Base-by-base conservation (phyloP, 2,113 vertebrate genomes). In the Platanista minor region DNA sequence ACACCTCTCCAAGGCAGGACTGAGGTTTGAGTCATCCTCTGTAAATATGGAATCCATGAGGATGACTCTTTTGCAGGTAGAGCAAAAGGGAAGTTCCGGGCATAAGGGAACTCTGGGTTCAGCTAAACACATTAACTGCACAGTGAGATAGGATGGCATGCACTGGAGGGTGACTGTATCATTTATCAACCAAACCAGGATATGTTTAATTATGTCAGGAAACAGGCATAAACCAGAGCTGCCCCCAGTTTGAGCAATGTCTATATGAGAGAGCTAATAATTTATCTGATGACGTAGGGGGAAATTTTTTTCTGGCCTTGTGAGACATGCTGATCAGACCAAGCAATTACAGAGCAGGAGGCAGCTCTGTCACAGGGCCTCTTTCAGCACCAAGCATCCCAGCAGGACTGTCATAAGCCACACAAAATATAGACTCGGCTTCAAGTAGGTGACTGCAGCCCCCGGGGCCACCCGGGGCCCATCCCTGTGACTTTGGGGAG, bases 201-300 rank as follows among this genome's bases (percentile, higher is more conserved):
- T 36, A 43, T 3, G 33, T 36, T 82, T 52, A 8, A n/a, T 72
- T 59, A 77, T 7, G 43, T 11, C 36, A 90, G 29, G 5, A n/a
- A 36, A 66, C 17, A n/a, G 21, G 59, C 43, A 31, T 10, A 54
- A 83, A 8, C 11, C 20, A 18, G 57, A 43, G 36, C 86, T 43
- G n/a, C 13, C 49, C 21, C 11, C n/a, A 57, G 7, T 49, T 49
- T 66, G 59, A 14, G 49, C 1, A 25, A 25, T 21, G 21, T 91
- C 46, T 43, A 3, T 31, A 14, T 31, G 43, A 2, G 29, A 64
- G 3, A 57, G 6, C 10, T 85, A n/a, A 57, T 49, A 21, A 92
- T 69, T 54, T 59, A 80, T 41, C 41, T 71, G 74, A 92, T n/a
- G 71, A 81, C 52, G 90, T 83, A 90, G 23, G 29, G 62, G 59